Percentiles rank a stretch among this genome's conserved stretches.
Evolutionary conservation across 2,113 vertebrate genomes (phyloP).

Genomic region (Vulpes lagopus): DNA sequence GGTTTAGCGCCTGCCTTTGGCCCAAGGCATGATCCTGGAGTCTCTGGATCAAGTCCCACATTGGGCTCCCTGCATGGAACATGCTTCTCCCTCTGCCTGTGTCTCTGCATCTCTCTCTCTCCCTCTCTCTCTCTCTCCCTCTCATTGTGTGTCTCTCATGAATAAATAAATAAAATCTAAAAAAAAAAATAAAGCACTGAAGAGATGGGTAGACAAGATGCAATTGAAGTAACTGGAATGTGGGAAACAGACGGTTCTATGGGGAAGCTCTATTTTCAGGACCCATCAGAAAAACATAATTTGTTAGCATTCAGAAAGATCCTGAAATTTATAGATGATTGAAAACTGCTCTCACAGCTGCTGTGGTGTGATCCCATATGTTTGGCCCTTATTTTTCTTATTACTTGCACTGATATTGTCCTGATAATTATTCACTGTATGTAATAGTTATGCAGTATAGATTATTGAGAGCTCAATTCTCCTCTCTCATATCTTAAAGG

Average conservation of each 20-base stretch:
- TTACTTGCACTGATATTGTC: not conserved
- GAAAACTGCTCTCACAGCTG: slow-evolving; percentile 28
- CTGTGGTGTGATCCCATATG: not conserved
- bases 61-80: too few species aligned
- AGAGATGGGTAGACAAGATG: not conserved
- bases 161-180: too few species aligned
- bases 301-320: not conserved
- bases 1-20: too few species aligned
- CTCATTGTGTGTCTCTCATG: too few species aligned
- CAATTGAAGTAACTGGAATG: not conserved
- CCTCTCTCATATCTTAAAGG: slow-evolving; percentile 17
- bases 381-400: slow-evolving; percentile 29
- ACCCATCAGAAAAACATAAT: not conserved
- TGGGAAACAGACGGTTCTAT: not conserved
- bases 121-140: too few species aligned
- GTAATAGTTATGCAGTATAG: slow-evolving; percentile 10
- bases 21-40: too few species aligned
- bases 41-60: too few species aligned
- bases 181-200: not conserved
- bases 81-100: too few species aligned
- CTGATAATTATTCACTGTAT: slow-evolving; percentile 53
- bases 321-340: slow-evolving; percentile 30
- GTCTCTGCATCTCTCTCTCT: too few species aligned
- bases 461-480: slow-evolving; percentile 39
- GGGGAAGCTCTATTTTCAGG: not conserved